These are phyloP conservation scores for Pontoporia blainvillei DNA, from an alignment of 2,113 vertebrate species.

Conservation along the genomic window DNA sequence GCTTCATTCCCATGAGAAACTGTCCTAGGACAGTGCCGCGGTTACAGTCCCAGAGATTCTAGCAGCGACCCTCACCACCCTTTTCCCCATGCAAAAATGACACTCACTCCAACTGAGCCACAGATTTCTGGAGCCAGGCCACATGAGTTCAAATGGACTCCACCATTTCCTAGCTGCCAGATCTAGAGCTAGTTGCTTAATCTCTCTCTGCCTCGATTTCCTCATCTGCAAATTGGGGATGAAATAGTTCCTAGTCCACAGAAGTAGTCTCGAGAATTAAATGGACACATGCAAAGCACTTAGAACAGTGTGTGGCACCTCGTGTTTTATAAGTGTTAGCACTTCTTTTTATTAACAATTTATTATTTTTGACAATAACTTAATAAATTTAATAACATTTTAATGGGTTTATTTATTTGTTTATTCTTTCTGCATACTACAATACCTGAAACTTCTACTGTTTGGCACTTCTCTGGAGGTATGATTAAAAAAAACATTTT, in stretches of 20 bases:
- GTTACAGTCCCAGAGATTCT: neutral
- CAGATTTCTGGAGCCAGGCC: neutral
- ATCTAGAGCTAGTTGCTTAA: neutral
- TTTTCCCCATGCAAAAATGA: neutral
- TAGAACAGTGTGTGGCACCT: neutral
- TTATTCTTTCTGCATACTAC: neutral
- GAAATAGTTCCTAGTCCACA: neutral
- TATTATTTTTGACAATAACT: neutral
- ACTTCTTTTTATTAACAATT: neutral
- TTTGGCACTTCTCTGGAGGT: neutral
- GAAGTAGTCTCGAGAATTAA: slow-evolving; percentile 1
- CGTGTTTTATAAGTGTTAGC: neutral
- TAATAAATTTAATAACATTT: neutral
- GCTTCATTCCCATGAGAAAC: neutral
- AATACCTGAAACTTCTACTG: neutral
- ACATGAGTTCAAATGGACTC: neutral
- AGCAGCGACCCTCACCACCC: neutral
- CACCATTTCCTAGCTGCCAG: neutral
- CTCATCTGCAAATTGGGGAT: neutral
- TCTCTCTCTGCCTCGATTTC: neutral
- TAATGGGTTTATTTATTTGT: neutral
- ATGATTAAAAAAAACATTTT: slow-evolving; percentile 2
- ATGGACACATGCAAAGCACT: neutral
- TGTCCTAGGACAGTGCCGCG: neutral
- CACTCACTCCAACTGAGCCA: neutral